phyloP scores from a whole-genome alignment of 2,113 vertebrate genomes.

The Carassius gibelio region DNA sequence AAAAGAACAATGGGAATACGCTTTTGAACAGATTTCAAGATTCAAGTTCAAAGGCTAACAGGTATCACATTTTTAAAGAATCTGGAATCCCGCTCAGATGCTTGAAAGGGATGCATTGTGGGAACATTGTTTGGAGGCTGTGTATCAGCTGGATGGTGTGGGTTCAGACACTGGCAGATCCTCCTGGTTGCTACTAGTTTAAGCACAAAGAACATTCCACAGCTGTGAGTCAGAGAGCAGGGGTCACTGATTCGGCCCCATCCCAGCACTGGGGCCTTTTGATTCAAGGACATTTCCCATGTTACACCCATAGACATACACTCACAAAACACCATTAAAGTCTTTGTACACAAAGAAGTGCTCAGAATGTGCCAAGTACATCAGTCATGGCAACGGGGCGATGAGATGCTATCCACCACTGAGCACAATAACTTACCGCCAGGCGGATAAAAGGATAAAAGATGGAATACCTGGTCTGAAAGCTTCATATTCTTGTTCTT shows the following conservation, averaged over 20 bases:
- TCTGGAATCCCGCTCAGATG: constrained; percentile 43
- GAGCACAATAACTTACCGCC: constrained; percentile 28
- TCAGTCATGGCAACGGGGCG: constrained; percentile 47
- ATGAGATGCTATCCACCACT: constrained; percentile 32
- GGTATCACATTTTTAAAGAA: constrained; percentile 22
- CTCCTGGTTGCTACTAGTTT: constrained; percentile 54
- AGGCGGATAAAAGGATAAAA: constrained; percentile 25
- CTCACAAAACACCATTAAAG: constrained; percentile 51
- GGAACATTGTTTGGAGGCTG: constrained; percentile 47
- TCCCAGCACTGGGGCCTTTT: constrained; percentile 66
- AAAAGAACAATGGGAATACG: constrained; percentile 30
- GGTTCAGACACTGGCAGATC: constrained; percentile 55
- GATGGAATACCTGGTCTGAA: constrained; percentile 7
- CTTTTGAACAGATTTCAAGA: constrained; percentile 10
- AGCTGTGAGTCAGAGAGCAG: constrained; percentile 70
- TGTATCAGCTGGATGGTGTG: constrained; percentile 44
- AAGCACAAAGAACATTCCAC: constrained; percentile 73
- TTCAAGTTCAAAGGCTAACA: constrained; percentile 21
- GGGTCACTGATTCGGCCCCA: constrained; percentile 67
- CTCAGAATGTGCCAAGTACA: constrained; percentile 44
- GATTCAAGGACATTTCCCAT: constrained; percentile 65
- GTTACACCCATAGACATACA: constrained; percentile 54
- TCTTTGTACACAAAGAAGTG: constrained; percentile 55
- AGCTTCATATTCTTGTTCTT: neutral
- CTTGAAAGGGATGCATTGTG: constrained; percentile 42